Percentiles rank a stretch among this genome's conserved stretches.
phyloP scores from a whole-genome alignment of 2,113 vertebrate species.

The Charadrius vociferus region DNA sequence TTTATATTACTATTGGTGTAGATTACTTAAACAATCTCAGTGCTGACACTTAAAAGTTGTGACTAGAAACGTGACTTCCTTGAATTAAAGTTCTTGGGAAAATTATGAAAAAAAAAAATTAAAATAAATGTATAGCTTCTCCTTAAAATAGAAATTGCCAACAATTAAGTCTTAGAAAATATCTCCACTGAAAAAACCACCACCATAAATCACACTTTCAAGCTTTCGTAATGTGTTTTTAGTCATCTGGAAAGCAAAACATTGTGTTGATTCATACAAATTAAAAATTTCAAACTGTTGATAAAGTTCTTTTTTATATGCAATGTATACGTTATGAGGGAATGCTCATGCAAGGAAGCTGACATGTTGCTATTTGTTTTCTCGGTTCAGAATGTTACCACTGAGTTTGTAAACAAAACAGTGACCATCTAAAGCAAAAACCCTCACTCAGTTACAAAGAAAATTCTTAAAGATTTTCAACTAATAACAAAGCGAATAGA shows the following conservation, averaged over 20 bases:
- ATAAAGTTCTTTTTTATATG: not conserved
- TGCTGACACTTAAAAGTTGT: not conserved
- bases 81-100: not conserved
- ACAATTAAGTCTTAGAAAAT: not conserved
- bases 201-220: not conserved
- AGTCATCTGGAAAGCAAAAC: not conserved
- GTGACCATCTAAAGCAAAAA: not conserved
- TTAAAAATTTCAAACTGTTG: not conserved
- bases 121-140: not conserved
- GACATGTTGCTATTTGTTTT: not conserved
- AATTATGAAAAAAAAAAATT: not conserved
- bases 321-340: not conserved
- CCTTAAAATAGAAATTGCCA: not conserved
- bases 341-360: not conserved
- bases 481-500: not conserved
- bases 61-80: not conserved
- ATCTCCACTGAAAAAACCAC: not conserved
- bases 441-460: accelerated
- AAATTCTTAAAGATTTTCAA: not conserved
- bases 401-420: not conserved
- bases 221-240: not conserved
- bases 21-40: not conserved
- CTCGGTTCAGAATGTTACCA: not conserved
- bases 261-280: not conserved
- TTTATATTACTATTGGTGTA: not conserved